Evolutionary conservation across 2,113 vertebrate species (phyloP).

Genomic region (Riparia riparia): DNA sequence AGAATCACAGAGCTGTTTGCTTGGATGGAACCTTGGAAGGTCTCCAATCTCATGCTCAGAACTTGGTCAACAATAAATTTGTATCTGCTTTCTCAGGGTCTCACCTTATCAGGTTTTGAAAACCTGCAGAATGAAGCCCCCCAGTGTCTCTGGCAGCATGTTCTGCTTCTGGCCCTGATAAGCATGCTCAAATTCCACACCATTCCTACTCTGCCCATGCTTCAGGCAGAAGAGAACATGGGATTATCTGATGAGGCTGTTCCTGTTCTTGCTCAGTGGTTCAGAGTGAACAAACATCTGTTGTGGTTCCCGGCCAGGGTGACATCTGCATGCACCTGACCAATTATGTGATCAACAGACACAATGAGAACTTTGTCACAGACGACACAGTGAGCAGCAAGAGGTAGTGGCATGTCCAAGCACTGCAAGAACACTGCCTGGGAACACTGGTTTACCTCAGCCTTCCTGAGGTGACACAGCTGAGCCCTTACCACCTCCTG

Average conservation of each 20-base stretch:
- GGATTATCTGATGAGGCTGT: too few species aligned
- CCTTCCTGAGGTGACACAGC: not conserved
- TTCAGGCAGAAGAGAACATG: not conserved
- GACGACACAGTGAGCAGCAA: slow-evolving; percentile 78
- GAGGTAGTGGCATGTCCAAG: slow-evolving; percentile 64
- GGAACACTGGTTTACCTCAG: not conserved
- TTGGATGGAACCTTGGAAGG: not conserved
- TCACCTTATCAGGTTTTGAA: not conserved
- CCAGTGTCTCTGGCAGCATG: not conserved
- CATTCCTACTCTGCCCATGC: not conserved
- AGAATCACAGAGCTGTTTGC: not conserved
- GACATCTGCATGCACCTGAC: too few species aligned
- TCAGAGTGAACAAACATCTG: too few species aligned
- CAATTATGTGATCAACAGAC: slow-evolving; percentile 84
- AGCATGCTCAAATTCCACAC: accelerated
- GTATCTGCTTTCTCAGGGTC: not conserved
- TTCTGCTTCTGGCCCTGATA: not conserved
- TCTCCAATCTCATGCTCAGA: not conserved
- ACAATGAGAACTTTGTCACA: slow-evolving; percentile 75
- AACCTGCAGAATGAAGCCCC: not conserved
- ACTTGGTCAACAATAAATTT: not conserved
- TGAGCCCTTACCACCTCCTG: not conserved
- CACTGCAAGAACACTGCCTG: not conserved
- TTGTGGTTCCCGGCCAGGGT: too few species aligned
- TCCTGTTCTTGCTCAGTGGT: too few species aligned